A percentile compares a stretch with the other conserved stretches of the same genome.
phyloP scores from a whole-genome alignment of 2,888 invertebrate genomes.

The Pinctada fucata region DNA sequence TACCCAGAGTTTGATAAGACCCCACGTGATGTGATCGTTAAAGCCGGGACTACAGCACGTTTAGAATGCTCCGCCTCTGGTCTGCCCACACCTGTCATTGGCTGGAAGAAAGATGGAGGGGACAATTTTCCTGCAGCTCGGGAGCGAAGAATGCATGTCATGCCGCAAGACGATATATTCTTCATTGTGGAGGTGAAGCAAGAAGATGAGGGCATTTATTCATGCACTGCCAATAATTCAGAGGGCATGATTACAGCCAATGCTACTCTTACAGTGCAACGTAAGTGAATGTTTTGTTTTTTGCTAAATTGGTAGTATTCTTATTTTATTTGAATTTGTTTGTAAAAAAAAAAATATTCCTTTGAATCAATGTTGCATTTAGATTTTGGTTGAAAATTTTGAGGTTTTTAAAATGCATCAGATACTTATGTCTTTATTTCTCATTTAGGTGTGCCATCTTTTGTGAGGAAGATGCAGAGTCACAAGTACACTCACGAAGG shows the following conservation, averaged over 20 bases:
- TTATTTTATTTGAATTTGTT: too few relatives aligned
- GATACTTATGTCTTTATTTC: background rate
- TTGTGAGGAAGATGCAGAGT: conserved; percentile 87
- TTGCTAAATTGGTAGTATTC: background rate
- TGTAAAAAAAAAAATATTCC: too few relatives aligned
- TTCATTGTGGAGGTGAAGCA: conserved; percentile 94
- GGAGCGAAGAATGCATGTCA: conserved; percentile 94
- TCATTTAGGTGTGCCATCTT: conserved; percentile 87
- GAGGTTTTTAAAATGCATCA: too few relatives aligned
- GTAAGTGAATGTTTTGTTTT: conserved; percentile 61
- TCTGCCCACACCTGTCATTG: conserved; percentile 85
- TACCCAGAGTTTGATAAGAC: conserved; percentile 91
- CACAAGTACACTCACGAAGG: conserved; percentile 90
- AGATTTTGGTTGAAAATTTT: background rate
- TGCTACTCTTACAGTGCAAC: conserved; percentile 88
- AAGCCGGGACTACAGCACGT: conserved; percentile 89
- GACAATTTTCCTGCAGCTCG: conserved; percentile 91
- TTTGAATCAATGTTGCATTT: too few relatives aligned
- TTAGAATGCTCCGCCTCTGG: conserved; percentile 94
- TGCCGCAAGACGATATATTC: conserved; percentile 93
- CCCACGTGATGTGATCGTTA: conserved; percentile 89
- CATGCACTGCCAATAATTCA: conserved; percentile 93
- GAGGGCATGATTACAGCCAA: conserved; percentile 92
- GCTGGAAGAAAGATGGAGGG: conserved; percentile 78
- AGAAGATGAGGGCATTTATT: conserved; percentile 93